Evolutionary conservation across 2,113 vertebrate genomes (phyloP), one percentile per base, ranked within the genome.

Genomic region (Colius striatus): DNA sequence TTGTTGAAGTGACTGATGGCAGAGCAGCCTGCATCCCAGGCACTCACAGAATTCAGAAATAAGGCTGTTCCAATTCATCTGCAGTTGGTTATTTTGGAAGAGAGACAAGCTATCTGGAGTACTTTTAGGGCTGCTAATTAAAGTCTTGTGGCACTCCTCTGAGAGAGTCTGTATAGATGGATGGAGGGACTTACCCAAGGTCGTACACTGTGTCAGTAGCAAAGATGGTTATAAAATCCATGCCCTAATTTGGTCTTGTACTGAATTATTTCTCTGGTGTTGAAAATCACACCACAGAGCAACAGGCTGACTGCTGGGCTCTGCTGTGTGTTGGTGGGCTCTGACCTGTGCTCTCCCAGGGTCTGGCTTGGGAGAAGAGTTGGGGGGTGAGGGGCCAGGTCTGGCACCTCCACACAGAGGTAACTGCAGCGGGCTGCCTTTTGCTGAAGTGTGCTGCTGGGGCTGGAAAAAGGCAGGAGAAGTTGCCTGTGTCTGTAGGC

Each of bases 131-230:
- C 81, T 89, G 80, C 92, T 93, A 84, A 94, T 90, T 88, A 66
- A 76, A 92, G 94, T 90, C 51, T 62, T 66, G 61, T 34, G 81
- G 74, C 51, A 21, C 77, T 96, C 77, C 86, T 87, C 34, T n/a
- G 87, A 75, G 87, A 29, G 45, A n/a, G 25, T 14, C 85, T 50
- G 83, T 36, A 47, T 61, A 54, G 92, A 65, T 27, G 87, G 78
- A 62, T 93, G 77, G 74, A 89, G 91, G 84, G 89, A 94, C 89
- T 91, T 89, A 47, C 47, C 84, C 78, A 90, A 87, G 91, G 93
- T 86, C 61, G 2, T 34, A 8, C 0, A 74, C 51, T 57, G 43
- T 92, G 74, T 79, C 62, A 23, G 48, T 45, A 51, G 32, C 38
- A 48, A 58, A 80, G 82, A 62, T 55, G 29, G 25, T 91, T 73